These are phyloP conservation scores for Mesitornis unicolor DNA, from an alignment of 2,113 vertebrate genomes.

Conservation along the genomic window DNA sequence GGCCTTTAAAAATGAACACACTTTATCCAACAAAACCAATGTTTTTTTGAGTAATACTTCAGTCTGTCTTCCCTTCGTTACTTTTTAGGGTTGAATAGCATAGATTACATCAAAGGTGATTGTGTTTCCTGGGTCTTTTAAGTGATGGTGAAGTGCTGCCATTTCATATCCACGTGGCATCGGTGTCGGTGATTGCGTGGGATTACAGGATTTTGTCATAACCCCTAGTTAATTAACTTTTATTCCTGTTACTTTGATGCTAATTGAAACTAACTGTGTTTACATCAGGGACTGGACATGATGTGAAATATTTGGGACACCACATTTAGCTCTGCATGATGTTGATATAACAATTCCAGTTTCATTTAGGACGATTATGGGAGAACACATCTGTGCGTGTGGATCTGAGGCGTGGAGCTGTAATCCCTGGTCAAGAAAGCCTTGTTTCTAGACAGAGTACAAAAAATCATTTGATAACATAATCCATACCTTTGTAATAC, in stretches of 20 bases:
- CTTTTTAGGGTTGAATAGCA: neutral
- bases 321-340: neutral
- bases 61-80: neutral
- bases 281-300: neutral
- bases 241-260: neutral
- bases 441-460: neutral
- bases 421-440: neutral
- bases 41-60: neutral
- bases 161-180: fast-evolving
- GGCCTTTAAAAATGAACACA: neutral
- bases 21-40: neutral
- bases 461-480: neutral
- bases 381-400: neutral
- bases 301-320: neutral
- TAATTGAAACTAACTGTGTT: neutral
- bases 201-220: neutral
- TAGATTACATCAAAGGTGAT: fast-evolving
- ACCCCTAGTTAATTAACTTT: neutral
- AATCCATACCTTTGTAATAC: neutral
- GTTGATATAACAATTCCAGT: neutral
- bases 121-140: neutral
- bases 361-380: neutral
- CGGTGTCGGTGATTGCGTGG: neutral
- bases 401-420: neutral
- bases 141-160: fast-evolving